Conservation (phyloP, 2,888 invertebrate species). For the Helobdella robusta region DNA sequence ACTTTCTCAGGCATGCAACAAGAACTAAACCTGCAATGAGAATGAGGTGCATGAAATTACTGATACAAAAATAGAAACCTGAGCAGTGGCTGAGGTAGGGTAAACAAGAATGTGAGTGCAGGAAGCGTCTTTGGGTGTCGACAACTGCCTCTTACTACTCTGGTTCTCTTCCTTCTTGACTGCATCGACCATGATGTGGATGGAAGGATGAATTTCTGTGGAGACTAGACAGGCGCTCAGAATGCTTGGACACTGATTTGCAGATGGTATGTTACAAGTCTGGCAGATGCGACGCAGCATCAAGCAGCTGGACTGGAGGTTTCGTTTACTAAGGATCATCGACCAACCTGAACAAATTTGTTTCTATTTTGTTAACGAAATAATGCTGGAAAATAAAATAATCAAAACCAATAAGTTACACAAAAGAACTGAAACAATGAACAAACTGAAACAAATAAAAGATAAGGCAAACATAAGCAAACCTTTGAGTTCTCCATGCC, state of each 20-base stretch:
- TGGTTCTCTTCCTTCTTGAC: conserved; percentile 40
- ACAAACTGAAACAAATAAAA: too few relatives aligned
- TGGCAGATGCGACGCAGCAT: conserved; percentile 81
- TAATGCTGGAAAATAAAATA: conserved; percentile 17
- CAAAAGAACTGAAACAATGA: too few relatives aligned
- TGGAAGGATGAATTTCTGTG: conserved; percentile 75
- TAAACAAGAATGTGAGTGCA: conserved; percentile 97
- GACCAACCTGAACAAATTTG: conserved; percentile 65
- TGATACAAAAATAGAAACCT: conserved; percentile 38
- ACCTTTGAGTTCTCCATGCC: conserved; percentile 93
- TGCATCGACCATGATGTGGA: conserved; percentile 55
- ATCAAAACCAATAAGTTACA: too few relatives aligned
- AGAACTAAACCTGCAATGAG: too few relatives aligned
- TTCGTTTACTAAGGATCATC: conserved; percentile 80
- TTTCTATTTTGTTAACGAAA: neutral
- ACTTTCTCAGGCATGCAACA: too few relatives aligned
- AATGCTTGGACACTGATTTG: conserved; percentile 71
- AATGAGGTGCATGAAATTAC: too few relatives aligned
- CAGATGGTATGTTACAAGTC: conserved; percentile 69
- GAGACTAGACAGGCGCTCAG: conserved; percentile 95
- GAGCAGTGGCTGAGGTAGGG: conserved; percentile 64
- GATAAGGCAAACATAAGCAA: too few relatives aligned
- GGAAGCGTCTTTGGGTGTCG: conserved; percentile 89
- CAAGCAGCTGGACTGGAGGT: conserved; percentile 74
- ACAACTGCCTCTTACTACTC: conserved; percentile 54